These are phyloP conservation scores for Chloroceryle inda DNA, from an alignment of 2,797 vertebrate genomes.

Conservation along the genomic window DNA sequence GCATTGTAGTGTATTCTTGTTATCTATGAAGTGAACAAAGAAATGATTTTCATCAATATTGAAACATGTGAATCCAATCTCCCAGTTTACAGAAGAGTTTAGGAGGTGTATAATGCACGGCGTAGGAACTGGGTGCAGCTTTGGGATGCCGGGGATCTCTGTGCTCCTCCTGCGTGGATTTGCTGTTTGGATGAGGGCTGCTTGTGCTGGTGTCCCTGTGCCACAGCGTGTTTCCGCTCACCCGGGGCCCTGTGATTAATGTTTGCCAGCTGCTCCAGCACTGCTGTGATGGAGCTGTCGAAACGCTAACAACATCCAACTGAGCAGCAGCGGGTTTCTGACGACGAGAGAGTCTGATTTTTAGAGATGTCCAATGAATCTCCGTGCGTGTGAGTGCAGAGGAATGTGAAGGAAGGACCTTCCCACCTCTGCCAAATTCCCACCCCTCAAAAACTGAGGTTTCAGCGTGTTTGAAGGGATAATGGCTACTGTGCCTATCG, in stretches of 20 bases:
- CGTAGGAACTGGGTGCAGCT: background rate
- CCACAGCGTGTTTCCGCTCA: background rate
- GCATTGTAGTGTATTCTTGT: background rate
- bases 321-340: background rate
- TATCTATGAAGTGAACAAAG: background rate
- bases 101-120: background rate
- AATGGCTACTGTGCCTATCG: background rate
- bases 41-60: background rate
- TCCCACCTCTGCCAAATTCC: background rate
- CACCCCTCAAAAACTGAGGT: background rate
- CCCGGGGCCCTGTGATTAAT: slow-evolving; percentile 9
- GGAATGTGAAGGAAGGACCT: background rate
- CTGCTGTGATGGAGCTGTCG: background rate
- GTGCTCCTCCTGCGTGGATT: background rate
- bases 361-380: background rate
- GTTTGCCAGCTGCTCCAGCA: slow-evolving; percentile 4
- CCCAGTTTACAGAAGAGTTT: background rate
- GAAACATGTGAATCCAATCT: background rate
- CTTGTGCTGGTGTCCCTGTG: background rate
- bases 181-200: slow-evolving; percentile 21
- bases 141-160: background rate
- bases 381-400: background rate
- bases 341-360: background rate
- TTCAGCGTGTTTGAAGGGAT: background rate
- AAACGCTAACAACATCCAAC: background rate